These are phyloP conservation scores for Cyphomyrmex costatus DNA, from an alignment of 1,140 invertebrate species.

Conservation along the genomic window DNA sequence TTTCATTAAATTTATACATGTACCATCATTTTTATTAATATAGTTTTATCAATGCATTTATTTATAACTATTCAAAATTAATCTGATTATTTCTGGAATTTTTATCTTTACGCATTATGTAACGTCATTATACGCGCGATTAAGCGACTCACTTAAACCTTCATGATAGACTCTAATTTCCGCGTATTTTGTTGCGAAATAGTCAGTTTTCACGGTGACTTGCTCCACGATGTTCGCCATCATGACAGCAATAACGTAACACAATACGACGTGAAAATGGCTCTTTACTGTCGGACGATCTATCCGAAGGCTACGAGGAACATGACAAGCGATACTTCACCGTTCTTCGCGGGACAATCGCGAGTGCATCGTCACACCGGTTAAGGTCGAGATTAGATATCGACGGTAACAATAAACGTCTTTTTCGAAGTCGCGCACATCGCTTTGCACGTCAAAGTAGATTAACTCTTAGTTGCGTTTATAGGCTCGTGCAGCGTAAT, in stretches of 20 bases:
- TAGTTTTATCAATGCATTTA: background rate
- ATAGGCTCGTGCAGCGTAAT: conserved; percentile 10
- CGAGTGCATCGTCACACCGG: conserved; percentile 67
- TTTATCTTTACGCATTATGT: background rate
- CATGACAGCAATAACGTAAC: conserved; percentile 54
- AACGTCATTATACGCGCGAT: background rate
- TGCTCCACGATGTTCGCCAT: conserved; percentile 37
- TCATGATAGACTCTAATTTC: conserved; percentile 50
- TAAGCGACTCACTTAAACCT: background rate
- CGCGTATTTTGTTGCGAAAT: conserved; percentile 45
- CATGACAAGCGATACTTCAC: conserved; percentile 70
- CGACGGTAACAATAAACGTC: conserved; percentile 64
- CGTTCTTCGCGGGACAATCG: conserved; percentile 62
- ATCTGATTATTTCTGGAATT: background rate
- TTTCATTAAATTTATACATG: background rate
- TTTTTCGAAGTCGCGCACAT: conserved; percentile 2
- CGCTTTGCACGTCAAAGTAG: conserved; percentile 2
- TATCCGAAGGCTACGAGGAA: conserved; percentile 54
- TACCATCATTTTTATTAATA: background rate
- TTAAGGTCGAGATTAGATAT: conserved; percentile 68
- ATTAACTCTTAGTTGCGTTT: conserved; percentile 20
- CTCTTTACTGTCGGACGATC: conserved; percentile 67
- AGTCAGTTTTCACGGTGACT: conserved; percentile 58
- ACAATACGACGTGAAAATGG: conserved; percentile 61
- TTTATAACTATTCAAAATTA: background rate